phyloP scores from a whole-genome alignment of 1,140 invertebrate species.

The Diachasmimorpha longicaudata region DNA sequence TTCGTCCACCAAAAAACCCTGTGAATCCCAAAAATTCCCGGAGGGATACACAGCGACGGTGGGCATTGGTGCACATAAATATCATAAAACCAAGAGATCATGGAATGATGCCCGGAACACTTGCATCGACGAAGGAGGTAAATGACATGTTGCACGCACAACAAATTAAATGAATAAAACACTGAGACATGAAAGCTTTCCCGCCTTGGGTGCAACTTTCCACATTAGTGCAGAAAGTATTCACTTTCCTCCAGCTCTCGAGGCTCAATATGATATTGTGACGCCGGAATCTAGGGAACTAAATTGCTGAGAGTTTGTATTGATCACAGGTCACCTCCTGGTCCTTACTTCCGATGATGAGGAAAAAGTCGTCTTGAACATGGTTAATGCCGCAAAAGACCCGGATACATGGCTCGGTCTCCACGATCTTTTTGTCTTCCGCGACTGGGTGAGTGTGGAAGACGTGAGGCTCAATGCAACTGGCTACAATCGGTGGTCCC shows the following conservation, averaged over 20 bases:
- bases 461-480: conserved; percentile 14
- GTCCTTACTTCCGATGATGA: conserved; percentile 24
- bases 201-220: too few species aligned
- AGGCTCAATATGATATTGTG: too few species aligned
- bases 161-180: too few species aligned
- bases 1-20: background rate
- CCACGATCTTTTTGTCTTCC: conserved; percentile 26
- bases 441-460: conserved; percentile 23
- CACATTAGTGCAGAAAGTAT: too few species aligned
- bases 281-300: background rate
- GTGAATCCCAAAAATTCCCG: background rate
- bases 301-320: background rate
- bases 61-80: conserved; percentile 26
- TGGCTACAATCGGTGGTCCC: conserved; percentile 21
- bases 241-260: too few species aligned
- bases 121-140: conserved; percentile 26
- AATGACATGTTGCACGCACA: too few species aligned
- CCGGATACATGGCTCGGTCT: background rate
- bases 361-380: conserved; percentile 19
- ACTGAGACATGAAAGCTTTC: too few species aligned
- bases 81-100: conserved; percentile 5
- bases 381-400: background rate
- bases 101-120: conserved; percentile 26
- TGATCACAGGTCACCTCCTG: conserved; percentile 11
- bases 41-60: conserved; percentile 19